phyloP scores from a whole-genome alignment of 2,113 vertebrate genomes.

The Crotalus viridis region DNA sequence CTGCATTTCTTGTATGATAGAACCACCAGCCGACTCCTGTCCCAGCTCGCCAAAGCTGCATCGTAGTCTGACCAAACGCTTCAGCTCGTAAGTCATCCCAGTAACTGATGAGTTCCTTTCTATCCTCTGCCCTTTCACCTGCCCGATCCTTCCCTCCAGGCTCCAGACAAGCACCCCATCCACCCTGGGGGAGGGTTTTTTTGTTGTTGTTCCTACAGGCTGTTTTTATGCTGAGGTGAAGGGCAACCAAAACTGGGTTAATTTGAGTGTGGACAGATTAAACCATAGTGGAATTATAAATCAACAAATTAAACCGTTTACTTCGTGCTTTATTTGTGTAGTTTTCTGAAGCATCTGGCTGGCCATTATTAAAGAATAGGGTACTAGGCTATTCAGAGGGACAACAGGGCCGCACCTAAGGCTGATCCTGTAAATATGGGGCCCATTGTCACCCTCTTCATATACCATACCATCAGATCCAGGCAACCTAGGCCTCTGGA shows the following conservation, averaged over 20 bases:
- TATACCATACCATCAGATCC: not conserved
- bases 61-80: conserved; percentile 78
- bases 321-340: not conserved
- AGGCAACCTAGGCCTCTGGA: no score
- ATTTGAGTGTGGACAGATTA: not conserved
- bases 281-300: not conserved
- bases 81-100: conserved; percentile 75
- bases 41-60: conserved; percentile 78
- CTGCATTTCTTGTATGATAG: conserved; percentile 78
- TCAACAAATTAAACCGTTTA: not conserved
- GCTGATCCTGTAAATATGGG: not conserved
- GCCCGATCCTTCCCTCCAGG: not conserved
- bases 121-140: not conserved
- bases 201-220: not conserved
- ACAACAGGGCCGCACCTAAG: not conserved
- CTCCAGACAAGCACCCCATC: not conserved
- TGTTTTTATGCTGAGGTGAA: not conserved
- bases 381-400: not conserved
- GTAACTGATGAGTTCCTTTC: not conserved
- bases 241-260: not conserved
- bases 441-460: not conserved
- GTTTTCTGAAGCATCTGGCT: not conserved
- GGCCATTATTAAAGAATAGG: not conserved
- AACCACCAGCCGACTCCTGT: conserved; percentile 82
- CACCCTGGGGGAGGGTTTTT: not conserved